Base-by-base conservation (phyloP, 2,888 invertebrate species). In the Marasmarcha lunaedactyla region DNA sequence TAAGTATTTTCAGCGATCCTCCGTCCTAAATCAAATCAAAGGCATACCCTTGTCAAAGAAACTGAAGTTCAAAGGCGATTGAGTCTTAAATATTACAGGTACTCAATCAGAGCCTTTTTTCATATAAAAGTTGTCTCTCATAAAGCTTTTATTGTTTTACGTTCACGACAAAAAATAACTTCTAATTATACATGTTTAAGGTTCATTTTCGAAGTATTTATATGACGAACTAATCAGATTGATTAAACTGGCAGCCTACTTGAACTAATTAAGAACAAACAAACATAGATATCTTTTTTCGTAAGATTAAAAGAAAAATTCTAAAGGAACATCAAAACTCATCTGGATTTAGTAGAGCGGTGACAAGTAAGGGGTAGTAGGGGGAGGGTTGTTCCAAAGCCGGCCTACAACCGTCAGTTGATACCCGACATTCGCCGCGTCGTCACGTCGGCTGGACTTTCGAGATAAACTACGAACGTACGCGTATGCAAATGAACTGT, bases 321-420 rank as follows among this genome's bases (percentile, higher is more conserved):
- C n/a, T n/a, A n/a, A n/a, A n/a, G n/a, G n/a, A n/a, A n/a, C n/a
- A n/a, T n/a, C n/a, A 20, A 74, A 79, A 77, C 69, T 77, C 66
- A 66, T 62, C 66, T 71, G 67, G 72, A 74, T 78, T 81, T 73
- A 67, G 71, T 71, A 58, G 63, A 63, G 68, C 66, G 65, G 68
- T 68, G 73, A 72, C 69, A 70, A 63, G 59, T 71, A 63, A 52
- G 55, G 53, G 51, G 57, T 50, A 58, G 52, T 49, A 48, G 57
- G 59, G 59, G 63, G 57, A 63, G 68, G 63, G 60, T 71, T 74
- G 74, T 12, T 57, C 51, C 47, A 47, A n/a, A n/a, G n/a, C n/a
- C n/a, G n/a, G n/a, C n/a, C n/a, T n/a, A 55, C 52, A 57, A 59
- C 55, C 48, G 69, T 55, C 76, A 83, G 81, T 79, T 57, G 59